Evolutionary conservation across 1,140 invertebrate genomes (phyloP), one percentile per base, ranked within the genome.

Genomic region (Pomacea maculata): DNA sequence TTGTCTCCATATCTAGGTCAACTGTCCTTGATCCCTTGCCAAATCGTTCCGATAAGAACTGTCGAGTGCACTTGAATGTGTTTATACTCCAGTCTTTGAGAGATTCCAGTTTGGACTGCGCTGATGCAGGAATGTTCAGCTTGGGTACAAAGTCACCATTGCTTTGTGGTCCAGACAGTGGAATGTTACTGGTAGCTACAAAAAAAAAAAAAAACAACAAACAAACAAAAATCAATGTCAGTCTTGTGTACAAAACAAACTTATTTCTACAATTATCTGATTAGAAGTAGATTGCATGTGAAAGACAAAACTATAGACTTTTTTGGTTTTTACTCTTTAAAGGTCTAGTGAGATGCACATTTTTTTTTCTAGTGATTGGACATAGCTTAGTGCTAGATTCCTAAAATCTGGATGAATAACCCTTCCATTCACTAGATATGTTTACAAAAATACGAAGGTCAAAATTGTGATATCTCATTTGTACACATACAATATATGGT

Each of bases 81-180:
- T 97, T 98, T 88, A 98, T 96, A 87, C 97, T 96, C 98, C 98
- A 99, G 88, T 96, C 97, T 90, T 96, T 97, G 67, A 99, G 93
- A 64, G 95, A 95, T 90, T 98, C 97, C 89, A 99, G 83, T 87
- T 90, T 92, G 34, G 88, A 87, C 57, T 86, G 84, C 72, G 86
- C 88, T 52, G 86, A 70, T 25, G 87, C 86, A 72, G 86, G 85
- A 61, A 90, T 84, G 14, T 84, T 76, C 57, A 61, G 57, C 68
- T 86, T 88, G 1, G 88, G 87, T 65, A 89, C 84, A 81, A 89
- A 88, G 78, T 87, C 88, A 45, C 87, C 86, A 80, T 87, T 85
- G 61, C 81, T 81, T n/a, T 82, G 80, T 67, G 78, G 80, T 19
- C 74, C 83, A 34, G 92, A 90, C 80, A 91, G 83, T 74, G 92